Conservation (phyloP, 2,797 vertebrate genomes). For the Poeciliopsis paucimaculata region DNA sequence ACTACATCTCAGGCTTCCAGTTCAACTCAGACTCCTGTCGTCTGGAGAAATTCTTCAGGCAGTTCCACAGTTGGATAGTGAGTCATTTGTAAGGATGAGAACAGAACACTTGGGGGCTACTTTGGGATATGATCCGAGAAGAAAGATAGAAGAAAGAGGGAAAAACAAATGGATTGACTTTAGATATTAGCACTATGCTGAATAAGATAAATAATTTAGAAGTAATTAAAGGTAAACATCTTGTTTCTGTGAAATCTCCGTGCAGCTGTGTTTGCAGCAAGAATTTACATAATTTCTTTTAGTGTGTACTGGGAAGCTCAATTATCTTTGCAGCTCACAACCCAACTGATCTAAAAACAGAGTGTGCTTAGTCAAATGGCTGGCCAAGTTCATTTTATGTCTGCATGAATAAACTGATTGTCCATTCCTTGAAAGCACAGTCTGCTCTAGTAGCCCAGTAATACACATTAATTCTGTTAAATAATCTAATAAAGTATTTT, state of each 20-base stretch:
- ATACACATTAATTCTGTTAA: constrained; percentile 2
- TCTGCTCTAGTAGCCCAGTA: background rate
- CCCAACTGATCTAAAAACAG: background rate
- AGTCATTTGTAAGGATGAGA: background rate
- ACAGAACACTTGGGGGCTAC: background rate
- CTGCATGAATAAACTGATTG: constrained; percentile 1
- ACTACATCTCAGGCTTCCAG: background rate
- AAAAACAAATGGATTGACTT: background rate
- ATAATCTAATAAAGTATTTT: background rate
- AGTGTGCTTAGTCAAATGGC: constrained; percentile 1
- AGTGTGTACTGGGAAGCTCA: background rate
- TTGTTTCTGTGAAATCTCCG: background rate
- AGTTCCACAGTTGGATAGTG: background rate
- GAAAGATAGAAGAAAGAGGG: background rate
- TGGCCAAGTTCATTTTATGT: background rate
- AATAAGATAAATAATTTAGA: background rate
- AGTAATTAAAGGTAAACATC: background rate
- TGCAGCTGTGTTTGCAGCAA: background rate
- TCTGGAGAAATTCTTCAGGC: background rate
- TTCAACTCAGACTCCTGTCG: background rate
- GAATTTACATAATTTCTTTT: background rate
- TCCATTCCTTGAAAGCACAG: constrained; percentile 3
- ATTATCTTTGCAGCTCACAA: background rate
- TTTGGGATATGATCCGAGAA: background rate
- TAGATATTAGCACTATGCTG: background rate